A percentile compares a stretch with the other conserved stretches of the same genome.
Evolutionary conservation across 2,888 invertebrate genomes (phyloP).

Genomic region (Gordius sp.): DNA sequence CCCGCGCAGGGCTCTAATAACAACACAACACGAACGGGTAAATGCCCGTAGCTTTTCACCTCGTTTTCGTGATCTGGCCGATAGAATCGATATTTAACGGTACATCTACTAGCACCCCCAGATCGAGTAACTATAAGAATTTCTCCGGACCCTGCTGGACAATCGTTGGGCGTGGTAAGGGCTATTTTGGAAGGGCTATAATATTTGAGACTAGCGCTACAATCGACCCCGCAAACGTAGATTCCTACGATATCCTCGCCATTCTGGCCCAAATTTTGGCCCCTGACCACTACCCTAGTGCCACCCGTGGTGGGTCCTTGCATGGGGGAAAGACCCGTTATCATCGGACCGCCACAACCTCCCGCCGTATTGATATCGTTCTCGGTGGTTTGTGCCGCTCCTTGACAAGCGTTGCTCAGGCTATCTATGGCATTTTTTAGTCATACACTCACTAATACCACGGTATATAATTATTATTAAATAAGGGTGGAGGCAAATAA

Average conservation of each 20-base stretch:
- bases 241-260: conserved; percentile 26
- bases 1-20: too few species aligned
- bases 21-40: too few species aligned
- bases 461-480: too few species aligned
- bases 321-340: conserved; percentile 8
- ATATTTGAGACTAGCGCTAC: conserved; percentile 21
- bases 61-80: too few species aligned
- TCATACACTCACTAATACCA: too few species aligned
- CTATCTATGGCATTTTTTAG: too few species aligned
- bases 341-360: not conserved
- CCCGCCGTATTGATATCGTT: too few species aligned
- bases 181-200: not conserved
- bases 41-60: too few species aligned
- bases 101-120: not conserved
- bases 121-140: not conserved
- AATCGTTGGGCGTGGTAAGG: not conserved
- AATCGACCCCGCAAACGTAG: conserved; percentile 26
- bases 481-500: too few species aligned
- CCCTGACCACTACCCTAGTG: conserved; percentile 25
- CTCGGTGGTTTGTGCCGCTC: too few species aligned
- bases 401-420: too few species aligned
- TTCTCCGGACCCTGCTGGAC: not conserved
- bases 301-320: conserved; percentile 22
- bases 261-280: conserved; percentile 25
- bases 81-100: not conserved